These are phyloP conservation scores for Hypena proboscidalis DNA, from an alignment of 2,888 invertebrate species.

Conservation along the genomic window DNA sequence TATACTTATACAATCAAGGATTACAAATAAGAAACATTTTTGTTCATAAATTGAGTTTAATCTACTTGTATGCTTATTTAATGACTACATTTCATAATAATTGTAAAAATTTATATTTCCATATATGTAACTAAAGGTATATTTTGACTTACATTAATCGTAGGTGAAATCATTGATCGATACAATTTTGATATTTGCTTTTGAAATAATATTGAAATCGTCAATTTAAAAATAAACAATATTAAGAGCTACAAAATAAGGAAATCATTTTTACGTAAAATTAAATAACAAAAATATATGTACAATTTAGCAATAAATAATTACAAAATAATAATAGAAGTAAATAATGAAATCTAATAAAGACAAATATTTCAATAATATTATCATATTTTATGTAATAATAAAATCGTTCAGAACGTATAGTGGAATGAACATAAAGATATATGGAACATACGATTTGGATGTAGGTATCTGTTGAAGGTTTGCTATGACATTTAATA, in stretches of 20 bases:
- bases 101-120: slow-evolving; percentile 51
- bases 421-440: slow-evolving; percentile 64
- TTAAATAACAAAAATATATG: slow-evolving; percentile 84
- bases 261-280: slow-evolving; percentile 77
- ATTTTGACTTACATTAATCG: slow-evolving; percentile 44
- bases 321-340: slow-evolving; percentile 66
- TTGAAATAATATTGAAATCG: slow-evolving; percentile 35
- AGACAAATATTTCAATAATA: slow-evolving; percentile 48
- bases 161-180: slow-evolving; percentile 43
- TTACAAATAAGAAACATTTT: slow-evolving; percentile 69
- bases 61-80: slow-evolving; percentile 76
- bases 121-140: slow-evolving; percentile 55
- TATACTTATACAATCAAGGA: slow-evolving; percentile 46
- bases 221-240: slow-evolving; percentile 48
- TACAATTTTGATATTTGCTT: slow-evolving; percentile 27
- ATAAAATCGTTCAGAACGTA: slow-evolving; percentile 55
- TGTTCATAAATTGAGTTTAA: slow-evolving; percentile 62
- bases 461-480: slow-evolving; percentile 35
- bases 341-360: slow-evolving; percentile 58
- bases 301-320: slow-evolving; percentile 84
- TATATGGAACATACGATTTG: slow-evolving; percentile 19
- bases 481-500: slow-evolving; percentile 30
- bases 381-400: slow-evolving; percentile 41
- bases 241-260: slow-evolving; percentile 53
- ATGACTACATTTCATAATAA: slow-evolving; percentile 77